Evolutionary conservation across 2,797 vertebrate genomes (phyloP).

Genomic region (Sandelia bainsii): DNA sequence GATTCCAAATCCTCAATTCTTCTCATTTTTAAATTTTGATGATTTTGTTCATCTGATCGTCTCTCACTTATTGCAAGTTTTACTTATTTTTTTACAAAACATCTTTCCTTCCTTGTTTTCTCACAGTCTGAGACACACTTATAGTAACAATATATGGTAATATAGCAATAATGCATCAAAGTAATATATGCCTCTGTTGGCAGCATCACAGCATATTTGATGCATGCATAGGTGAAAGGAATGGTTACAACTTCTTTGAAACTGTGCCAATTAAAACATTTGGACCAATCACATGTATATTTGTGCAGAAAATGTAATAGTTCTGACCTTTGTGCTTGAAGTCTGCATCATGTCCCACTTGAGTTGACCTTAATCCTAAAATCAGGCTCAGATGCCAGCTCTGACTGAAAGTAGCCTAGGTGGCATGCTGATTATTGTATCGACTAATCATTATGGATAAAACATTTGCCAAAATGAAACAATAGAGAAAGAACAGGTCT

Average conservation of each 20-base stretch:
- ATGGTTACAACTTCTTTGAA: not conserved
- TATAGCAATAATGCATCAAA: not conserved
- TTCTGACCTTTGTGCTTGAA: not conserved
- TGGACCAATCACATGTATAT: not conserved
- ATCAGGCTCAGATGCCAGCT: constrained; percentile 12
- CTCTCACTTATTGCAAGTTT: not conserved
- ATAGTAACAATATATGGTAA: no score
- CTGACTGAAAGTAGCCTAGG: not conserved
- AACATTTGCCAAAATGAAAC: constrained; percentile 35
- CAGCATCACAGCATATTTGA: not conserved
- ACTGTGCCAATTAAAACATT: not conserved
- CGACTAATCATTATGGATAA: constrained; percentile 9
- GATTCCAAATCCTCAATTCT: not conserved
- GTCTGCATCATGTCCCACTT: constrained; percentile 9
- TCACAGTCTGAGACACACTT: no score
- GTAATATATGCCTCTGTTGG: no score
- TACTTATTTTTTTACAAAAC: not conserved
- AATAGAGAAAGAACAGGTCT: constrained; percentile 42
- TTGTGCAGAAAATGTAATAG: not conserved
- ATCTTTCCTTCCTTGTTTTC: no score
- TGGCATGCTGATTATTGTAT: constrained; percentile 1
- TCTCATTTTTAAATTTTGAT: not conserved
- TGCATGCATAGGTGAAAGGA: not conserved
- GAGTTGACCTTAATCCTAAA: constrained; percentile 26
- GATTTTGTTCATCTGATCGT: not conserved